A percentile compares a stretch with the other conserved stretches of the same genome.
Evolutionary conservation across 35 echinoderm and acorn worm species (phyloP).

Genomic region (Diadema setosum): DNA sequence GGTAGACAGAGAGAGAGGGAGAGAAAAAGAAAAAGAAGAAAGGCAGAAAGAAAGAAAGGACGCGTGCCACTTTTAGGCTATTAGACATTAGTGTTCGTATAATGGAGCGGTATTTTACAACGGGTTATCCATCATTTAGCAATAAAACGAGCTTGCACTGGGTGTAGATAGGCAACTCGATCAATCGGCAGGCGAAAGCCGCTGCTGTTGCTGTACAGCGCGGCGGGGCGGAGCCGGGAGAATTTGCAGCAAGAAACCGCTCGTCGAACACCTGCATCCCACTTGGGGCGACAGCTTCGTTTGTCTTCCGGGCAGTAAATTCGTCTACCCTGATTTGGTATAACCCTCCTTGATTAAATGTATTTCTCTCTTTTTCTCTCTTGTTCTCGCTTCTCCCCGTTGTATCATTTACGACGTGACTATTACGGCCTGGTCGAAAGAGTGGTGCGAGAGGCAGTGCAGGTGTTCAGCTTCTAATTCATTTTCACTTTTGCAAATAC

Average conservation of each 20-base stretch:
- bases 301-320: neutral
- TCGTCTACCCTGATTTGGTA: neutral
- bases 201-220: neutral
- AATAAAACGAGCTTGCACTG: neutral
- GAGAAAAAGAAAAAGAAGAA: too few species aligned
- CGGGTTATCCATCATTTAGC: neutral
- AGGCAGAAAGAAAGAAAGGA: neutral
- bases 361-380: too few species aligned
- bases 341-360: too few species aligned
- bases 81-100: neutral
- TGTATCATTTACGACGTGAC: too few species aligned
- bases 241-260: neutral
- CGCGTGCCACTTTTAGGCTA: constrained; percentile 3
- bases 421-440: too few species aligned
- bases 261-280: neutral
- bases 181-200: neutral
- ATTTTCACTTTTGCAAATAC: too few species aligned
- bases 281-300: neutral
- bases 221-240: neutral
- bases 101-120: neutral
- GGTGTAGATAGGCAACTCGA: neutral
- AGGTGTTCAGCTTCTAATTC: too few species aligned
- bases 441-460: too few species aligned
- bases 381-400: too few species aligned
- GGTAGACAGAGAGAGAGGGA: too few species aligned